These are phyloP conservation scores for Spinus olivaceus DNA, from an alignment of 2,797 vertebrate genomes.

Conservation along the genomic window DNA sequence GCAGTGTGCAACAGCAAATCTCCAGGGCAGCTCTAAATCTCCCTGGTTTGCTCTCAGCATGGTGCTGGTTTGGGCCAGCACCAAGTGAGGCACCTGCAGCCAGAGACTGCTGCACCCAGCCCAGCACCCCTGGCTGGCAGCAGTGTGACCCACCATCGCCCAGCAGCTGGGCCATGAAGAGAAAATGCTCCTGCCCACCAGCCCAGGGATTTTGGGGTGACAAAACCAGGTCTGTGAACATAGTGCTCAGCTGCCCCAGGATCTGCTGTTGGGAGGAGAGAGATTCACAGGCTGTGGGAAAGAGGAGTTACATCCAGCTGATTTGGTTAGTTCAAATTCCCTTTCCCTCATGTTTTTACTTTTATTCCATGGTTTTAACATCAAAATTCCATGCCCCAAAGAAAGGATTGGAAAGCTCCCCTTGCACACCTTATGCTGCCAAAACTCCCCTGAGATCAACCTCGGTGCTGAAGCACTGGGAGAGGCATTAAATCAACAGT, in stretches of 20 bases:
- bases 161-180: not conserved
- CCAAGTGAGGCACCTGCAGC: not conserved
- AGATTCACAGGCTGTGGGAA: not conserved
- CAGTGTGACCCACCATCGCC: fast-evolving
- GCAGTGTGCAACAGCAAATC: not conserved
- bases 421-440: not conserved
- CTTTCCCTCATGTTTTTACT: not conserved
- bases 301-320: fast-evolving
- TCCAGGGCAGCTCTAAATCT: not conserved
- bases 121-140: not conserved
- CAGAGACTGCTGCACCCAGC: not conserved
- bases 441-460: not conserved
- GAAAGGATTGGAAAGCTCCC: not conserved
- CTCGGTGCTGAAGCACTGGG: fast-evolving
- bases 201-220: not conserved
- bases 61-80: not conserved
- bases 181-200: not conserved
- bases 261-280: not conserved
- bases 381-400: not conserved
- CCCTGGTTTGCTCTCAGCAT: not conserved
- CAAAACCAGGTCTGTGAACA: not conserved
- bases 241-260: not conserved
- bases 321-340: not conserved
- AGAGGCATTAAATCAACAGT: not conserved
- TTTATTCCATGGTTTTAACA: not conserved